phyloP scores from a whole-genome alignment of 2,888 invertebrate genomes.

The Hirtodrosophila confusa region DNA sequence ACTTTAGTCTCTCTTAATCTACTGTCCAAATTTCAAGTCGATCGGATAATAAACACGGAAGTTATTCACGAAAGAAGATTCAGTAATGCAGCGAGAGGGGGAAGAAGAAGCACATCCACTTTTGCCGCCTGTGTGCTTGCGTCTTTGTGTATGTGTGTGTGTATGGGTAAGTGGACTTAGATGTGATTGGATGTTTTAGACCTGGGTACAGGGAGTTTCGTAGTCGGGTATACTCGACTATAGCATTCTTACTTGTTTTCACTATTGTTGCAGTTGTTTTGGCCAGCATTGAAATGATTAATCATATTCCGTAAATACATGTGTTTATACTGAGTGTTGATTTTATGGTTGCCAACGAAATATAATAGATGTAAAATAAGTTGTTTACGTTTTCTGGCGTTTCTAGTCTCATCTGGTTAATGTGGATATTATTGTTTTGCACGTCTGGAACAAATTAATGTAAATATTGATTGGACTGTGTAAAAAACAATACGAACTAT shows the following conservation, averaged over 20 bases:
- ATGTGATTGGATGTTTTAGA: too few species aligned
- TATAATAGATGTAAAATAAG: slow-evolving; percentile 3
- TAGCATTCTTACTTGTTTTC: slow-evolving; percentile 5
- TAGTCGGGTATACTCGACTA: too few species aligned
- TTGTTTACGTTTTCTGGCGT: slow-evolving; percentile 13
- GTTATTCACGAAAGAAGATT: too few species aligned
- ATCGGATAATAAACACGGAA: too few species aligned
- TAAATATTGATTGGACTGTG: slow-evolving; percentile 8
- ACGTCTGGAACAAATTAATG: slow-evolving; percentile 9
- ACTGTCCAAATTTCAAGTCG: too few species aligned
- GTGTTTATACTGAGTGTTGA: slow-evolving; percentile 14
- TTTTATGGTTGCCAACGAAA: slow-evolving; percentile 3
- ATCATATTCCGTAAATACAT: slow-evolving; percentile 18
- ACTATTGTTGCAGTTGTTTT: slow-evolving; percentile 23
- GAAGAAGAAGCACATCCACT: too few species aligned
- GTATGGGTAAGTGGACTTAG: too few species aligned
- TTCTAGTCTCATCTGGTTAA: slow-evolving; percentile 13
- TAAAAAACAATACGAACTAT: neutral
- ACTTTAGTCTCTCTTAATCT: too few species aligned
- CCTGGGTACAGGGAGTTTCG: too few species aligned
- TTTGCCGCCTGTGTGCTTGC: too few species aligned
- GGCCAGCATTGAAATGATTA: slow-evolving; percentile 20
- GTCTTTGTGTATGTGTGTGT: too few species aligned
- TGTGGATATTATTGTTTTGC: slow-evolving; percentile 2
- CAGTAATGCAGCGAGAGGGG: too few species aligned